Evolutionary conservation across 1,140 invertebrate species (phyloP).

Genomic region (Campodea augens): DNA sequence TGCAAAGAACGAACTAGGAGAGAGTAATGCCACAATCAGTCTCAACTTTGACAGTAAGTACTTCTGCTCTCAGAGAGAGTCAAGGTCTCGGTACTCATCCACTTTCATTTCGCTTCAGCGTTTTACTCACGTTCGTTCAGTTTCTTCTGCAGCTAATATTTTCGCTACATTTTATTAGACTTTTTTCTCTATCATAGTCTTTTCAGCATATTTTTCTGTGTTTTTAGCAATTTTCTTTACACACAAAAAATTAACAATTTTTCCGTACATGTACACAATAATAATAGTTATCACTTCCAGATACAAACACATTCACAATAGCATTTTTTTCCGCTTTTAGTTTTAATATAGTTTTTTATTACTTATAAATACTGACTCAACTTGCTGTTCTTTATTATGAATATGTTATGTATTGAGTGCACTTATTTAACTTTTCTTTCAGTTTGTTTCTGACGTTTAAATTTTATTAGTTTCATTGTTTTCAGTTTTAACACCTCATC

Average conservation of each 20-base stretch:
- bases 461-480: no score
- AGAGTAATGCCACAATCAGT: conserved; percentile 89
- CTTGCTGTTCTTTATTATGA: conserved; percentile 15
- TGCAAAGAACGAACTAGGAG: conserved; percentile 87
- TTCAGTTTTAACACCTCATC: no score
- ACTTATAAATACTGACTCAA: conserved; percentile 1
- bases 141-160: background rate
- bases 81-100: background rate
- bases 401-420: background rate
- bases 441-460: no score
- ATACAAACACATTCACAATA: background rate
- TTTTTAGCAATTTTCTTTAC: background rate
- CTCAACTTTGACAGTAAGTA: conserved; percentile 95
- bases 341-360: conserved; percentile 5
- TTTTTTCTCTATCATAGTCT: background rate
- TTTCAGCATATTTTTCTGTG: background rate
- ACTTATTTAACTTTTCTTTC: no score
- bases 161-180: background rate
- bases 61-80: conserved; percentile 5
- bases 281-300: background rate
- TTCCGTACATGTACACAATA: background rate
- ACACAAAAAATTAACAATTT: background rate
- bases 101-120: background rate
- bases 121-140: background rate
- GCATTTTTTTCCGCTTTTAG: background rate